Conservation (phyloP, 2,888 invertebrate species). For the Pristionchus japonicus region DNA sequence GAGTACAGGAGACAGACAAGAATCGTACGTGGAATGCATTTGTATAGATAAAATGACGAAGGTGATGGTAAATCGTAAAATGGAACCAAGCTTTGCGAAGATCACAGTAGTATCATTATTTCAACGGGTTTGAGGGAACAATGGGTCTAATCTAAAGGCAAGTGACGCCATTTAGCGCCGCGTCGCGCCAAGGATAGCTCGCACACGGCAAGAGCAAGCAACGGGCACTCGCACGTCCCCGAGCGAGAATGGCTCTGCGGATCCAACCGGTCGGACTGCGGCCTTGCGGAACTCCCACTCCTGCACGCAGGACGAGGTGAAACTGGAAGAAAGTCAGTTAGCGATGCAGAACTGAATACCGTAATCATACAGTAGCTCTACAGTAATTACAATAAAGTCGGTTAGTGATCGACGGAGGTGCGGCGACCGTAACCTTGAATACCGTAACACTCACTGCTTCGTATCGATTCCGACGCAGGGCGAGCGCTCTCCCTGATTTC, state of each 20-base stretch:
- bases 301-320: constrained; percentile 71
- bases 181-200: background rate
- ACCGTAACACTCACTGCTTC: constrained; percentile 5
- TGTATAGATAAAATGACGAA: background rate
- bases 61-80: background rate
- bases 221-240: constrained; percentile 56
- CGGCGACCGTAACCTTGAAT: background rate
- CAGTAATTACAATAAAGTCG: background rate
- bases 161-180: background rate
- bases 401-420: background rate
- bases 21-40: background rate
- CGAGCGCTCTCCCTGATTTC: background rate
- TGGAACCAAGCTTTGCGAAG: background rate
- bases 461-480: constrained; percentile 26
- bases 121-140: no score
- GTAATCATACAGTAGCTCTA: background rate
- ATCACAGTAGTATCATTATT: no score
- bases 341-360: background rate
- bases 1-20: no score
- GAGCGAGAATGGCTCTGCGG: constrained; percentile 51
- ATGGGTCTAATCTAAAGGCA: background rate
- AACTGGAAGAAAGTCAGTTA: constrained; percentile 54
- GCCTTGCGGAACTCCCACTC: constrained; percentile 66
- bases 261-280: constrained; percentile 61
- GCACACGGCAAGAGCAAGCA: background rate